phyloP scores from a whole-genome alignment of 2,888 invertebrate species.

The Rhodophaea formosa region DNA sequence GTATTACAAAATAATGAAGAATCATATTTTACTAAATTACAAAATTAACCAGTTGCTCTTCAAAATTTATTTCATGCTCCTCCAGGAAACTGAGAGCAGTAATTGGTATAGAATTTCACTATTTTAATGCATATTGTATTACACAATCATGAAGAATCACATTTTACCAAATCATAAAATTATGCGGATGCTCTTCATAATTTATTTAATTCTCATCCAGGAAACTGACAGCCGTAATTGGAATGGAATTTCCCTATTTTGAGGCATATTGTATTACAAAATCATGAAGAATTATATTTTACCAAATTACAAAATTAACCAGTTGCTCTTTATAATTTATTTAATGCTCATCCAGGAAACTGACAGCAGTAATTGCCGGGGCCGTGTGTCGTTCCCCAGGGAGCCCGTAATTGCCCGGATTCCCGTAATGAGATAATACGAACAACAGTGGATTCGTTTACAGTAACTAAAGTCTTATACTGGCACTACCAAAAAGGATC shows the following conservation, averaged over 20 bases:
- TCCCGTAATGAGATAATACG: conserved; percentile 15
- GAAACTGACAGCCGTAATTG: conserved; percentile 13
- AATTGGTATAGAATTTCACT: too few relatives aligned
- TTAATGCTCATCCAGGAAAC: background rate
- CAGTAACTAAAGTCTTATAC: background rate
- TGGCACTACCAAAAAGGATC: too few relatives aligned
- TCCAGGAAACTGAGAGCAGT: conserved; percentile 6
- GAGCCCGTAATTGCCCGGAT: conserved; percentile 16
- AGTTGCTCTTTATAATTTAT: background rate
- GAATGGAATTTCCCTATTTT: too few relatives aligned
- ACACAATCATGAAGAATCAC: too few relatives aligned
- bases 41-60: background rate
- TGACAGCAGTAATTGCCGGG: conserved; percentile 11
- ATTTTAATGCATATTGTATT: too few relatives aligned
- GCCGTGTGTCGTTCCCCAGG: conserved; percentile 10
- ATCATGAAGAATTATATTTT: too few relatives aligned
- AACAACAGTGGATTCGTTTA: conserved; percentile 17
- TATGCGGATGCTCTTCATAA: background rate
- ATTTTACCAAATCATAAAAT: too few relatives aligned
- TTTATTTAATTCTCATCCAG: background rate
- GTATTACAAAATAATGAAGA: too few relatives aligned
- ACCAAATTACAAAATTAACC: too few relatives aligned
- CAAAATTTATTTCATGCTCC: background rate
- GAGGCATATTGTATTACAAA: too few relatives aligned
- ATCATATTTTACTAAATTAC: too few relatives aligned